Conservation (phyloP, 2,113 vertebrate genomes). For the Todiramphus chloris region DNA sequence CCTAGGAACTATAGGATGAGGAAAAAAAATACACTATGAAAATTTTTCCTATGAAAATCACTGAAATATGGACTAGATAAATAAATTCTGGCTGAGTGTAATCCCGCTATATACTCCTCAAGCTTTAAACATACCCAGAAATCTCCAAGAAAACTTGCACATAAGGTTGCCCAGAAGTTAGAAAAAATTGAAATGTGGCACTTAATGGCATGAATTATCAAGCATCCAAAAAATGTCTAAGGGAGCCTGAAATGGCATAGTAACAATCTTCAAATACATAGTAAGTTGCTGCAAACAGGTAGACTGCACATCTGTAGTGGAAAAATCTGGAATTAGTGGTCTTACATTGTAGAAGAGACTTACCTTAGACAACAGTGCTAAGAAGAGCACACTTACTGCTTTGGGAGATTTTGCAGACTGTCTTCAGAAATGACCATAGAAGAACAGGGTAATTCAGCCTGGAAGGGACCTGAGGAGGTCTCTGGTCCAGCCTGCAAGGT, state of each 20-base stretch:
- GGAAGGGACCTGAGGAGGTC: background rate
- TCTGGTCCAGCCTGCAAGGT: background rate
- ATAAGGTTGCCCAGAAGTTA: background rate
- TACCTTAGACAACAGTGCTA: background rate
- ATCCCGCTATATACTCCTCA: background rate
- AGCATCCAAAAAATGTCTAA: background rate
- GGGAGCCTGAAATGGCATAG: background rate
- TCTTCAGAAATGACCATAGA: background rate
- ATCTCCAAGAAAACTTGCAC: background rate
- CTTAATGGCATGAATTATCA: background rate
- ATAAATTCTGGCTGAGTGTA: background rate
- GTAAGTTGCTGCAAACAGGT: background rate
- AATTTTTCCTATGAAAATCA: background rate
- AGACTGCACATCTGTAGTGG: background rate
- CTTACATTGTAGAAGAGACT: background rate
- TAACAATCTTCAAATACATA: background rate
- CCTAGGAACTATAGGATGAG: background rate
- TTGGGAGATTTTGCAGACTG: background rate
- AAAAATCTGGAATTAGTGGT: fast-evolving
- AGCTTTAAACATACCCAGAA: background rate
- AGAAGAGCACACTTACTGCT: background rate
- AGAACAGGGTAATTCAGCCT: background rate
- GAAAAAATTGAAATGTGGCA: background rate
- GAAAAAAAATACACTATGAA: background rate
- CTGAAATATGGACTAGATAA: background rate